These are phyloP conservation scores for Morelia viridis DNA, from an alignment of 2,797 vertebrate species.

Conservation along the genomic window DNA sequence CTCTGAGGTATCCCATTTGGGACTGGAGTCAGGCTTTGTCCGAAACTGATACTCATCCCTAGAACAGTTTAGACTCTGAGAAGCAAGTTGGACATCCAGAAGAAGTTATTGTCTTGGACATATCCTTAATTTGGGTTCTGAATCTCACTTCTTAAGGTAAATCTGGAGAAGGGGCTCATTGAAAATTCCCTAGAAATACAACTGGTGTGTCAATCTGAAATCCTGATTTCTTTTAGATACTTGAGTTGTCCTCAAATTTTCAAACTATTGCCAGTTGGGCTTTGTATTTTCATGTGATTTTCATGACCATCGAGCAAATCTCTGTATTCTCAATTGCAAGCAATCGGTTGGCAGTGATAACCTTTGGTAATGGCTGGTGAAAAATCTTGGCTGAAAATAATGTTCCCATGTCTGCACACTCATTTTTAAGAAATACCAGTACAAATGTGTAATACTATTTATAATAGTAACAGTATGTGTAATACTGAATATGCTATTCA, in stretches of 20 bases:
- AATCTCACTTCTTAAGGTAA: neutral
- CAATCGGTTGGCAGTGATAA: neutral
- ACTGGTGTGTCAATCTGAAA: neutral
- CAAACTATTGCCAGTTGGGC: neutral
- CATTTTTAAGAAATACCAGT: neutral
- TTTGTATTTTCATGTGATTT: neutral
- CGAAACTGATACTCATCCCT: neutral
- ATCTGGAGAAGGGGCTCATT: neutral
- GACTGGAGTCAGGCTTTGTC: slow-evolving; percentile 1
- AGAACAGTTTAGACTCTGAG: neutral
- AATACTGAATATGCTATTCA: too few species aligned
- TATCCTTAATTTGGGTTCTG: neutral
- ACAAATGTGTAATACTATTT: neutral
- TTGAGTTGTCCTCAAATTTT: neutral
- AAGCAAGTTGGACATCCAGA: neutral
- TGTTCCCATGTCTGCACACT: neutral
- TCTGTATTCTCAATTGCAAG: neutral
- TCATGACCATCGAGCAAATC: neutral
- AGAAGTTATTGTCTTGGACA: neutral
- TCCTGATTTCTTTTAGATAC: neutral
- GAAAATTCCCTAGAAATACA: neutral
- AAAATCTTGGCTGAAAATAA: slow-evolving; percentile 11
- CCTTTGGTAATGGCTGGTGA: neutral
- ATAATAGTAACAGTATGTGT: too few species aligned
- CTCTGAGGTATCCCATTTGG: neutral